phyloP scores from a whole-genome alignment of 1,140 invertebrate genomes.

The Caligus rogercresseyi region DNA sequence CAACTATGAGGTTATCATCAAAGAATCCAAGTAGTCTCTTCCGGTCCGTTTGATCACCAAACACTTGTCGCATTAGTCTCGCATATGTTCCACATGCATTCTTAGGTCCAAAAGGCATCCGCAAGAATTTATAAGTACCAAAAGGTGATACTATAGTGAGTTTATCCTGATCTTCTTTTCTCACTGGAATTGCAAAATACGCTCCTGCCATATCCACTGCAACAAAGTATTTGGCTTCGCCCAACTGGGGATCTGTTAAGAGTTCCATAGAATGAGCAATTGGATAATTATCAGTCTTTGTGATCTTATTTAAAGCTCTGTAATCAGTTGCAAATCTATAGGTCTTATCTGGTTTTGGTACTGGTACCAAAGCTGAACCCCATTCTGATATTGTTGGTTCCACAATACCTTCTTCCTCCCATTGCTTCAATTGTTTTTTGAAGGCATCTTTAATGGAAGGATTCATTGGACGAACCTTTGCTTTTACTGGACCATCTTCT shows the following conservation, averaged over 20 bases:
- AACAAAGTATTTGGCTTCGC: neutral
- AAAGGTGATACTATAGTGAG: neutral
- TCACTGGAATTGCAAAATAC: slow-evolving; percentile 1
- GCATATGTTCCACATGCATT: neutral
- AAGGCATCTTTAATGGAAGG: slow-evolving; percentile 1
- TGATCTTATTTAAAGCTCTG: neutral
- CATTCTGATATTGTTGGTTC: neutral
- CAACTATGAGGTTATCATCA: too few relatives aligned
- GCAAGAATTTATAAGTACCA: neutral
- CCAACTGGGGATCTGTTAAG: neutral
- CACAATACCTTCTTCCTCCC: neutral
- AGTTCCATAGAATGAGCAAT: neutral
- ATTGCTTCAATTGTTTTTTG: neutral
- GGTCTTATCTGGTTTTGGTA: neutral
- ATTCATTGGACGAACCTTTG: slow-evolving; percentile 4
- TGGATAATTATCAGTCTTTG: neutral
- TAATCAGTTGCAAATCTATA: neutral
- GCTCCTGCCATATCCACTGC: neutral
- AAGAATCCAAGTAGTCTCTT: too few relatives aligned
- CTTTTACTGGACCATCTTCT: neutral
- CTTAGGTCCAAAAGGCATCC: slow-evolving; percentile 9
- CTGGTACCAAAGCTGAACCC: slow-evolving; percentile 6
- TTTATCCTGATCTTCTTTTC: neutral
- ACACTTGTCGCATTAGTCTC: neutral
- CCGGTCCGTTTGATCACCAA: too few relatives aligned